Percentiles rank a stretch among this genome's conserved stretches.
These are phyloP conservation scores for Phylloscopus collybita DNA, from an alignment of 2,797 vertebrate genomes.

Conservation along the genomic window DNA sequence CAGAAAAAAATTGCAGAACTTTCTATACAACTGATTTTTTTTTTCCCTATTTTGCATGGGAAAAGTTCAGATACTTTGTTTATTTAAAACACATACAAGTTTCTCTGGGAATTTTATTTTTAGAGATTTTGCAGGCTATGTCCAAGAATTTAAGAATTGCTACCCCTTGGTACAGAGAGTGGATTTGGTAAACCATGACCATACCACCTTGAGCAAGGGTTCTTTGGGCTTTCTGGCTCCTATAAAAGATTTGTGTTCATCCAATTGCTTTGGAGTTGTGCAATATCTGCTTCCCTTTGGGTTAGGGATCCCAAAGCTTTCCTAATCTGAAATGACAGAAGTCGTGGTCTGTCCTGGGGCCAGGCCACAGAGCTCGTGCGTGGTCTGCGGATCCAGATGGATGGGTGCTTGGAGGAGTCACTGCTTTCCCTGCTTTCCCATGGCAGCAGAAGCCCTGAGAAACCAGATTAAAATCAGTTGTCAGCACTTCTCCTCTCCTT, in stretches of 20 bases:
- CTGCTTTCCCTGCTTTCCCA: not conserved
- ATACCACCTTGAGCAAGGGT: not conserved
- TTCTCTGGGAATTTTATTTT: not conserved
- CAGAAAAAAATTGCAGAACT: not conserved
- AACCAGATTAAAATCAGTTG: not conserved
- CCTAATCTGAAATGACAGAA: not conserved
- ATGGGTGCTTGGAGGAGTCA: not conserved
- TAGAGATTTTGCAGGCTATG: not conserved
- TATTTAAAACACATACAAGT: not conserved
- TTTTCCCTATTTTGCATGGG: not conserved
- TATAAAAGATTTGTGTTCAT: not conserved
- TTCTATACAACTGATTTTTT: not conserved
- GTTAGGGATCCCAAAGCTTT: not conserved
- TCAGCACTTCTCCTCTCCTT: not conserved
- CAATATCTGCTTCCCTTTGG: not conserved
- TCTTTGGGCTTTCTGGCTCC: not conserved
- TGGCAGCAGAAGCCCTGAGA: not conserved
- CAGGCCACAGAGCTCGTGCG: fast-evolving
- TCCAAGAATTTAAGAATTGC: not conserved
- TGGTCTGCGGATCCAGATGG: not conserved
- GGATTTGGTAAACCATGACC: not conserved
- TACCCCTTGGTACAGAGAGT: not conserved
- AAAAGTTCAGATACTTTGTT: not conserved
- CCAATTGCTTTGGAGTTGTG: not conserved
- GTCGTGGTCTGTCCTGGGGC: not conserved